A percentile compares a stretch with the other conserved stretches of the same genome.
phyloP scores from a whole-genome alignment of 2,888 invertebrate genomes.

The Leptogaster cylindrica region DNA sequence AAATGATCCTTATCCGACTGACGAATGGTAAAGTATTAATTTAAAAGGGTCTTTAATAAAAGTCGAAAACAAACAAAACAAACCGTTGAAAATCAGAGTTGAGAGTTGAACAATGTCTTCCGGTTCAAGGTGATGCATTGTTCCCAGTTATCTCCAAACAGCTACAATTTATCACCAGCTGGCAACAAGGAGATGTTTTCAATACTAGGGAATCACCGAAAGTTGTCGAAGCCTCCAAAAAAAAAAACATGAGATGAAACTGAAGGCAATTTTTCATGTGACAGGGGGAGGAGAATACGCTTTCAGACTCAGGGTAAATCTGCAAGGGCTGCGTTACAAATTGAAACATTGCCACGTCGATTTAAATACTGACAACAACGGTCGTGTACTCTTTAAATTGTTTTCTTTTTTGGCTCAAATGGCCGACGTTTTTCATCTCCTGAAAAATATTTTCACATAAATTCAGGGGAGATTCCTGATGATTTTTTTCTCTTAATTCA shows the following conservation, averaged over 20 bases:
- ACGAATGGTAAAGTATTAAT: no score
- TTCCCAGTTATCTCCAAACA: constrained; percentile 26
- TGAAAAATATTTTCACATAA: no score
- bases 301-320: constrained; percentile 8
- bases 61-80: no score
- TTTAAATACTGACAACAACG: background rate
- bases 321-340: constrained; percentile 3
- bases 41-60: no score
- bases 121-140: constrained; percentile 10
- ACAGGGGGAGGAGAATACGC: background rate
- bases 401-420: constrained; percentile 11
- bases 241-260: constrained; percentile 13
- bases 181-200: no score
- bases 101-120: background rate
- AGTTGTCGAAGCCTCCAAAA: background rate
- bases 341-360: constrained; percentile 16
- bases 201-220: no score
- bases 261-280: constrained; percentile 13
- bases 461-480: no score
- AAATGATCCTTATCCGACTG: no score
- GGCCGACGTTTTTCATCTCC: background rate
- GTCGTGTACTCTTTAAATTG: constrained; percentile 20
- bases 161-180: constrained; percentile 24
- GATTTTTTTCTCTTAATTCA: no score
- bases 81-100: no score